A percentile compares a stretch with the other conserved stretches of the same genome.
Conservation (phyloP, 1,140 invertebrate species). For the Hyles euphorbiae region DNA sequence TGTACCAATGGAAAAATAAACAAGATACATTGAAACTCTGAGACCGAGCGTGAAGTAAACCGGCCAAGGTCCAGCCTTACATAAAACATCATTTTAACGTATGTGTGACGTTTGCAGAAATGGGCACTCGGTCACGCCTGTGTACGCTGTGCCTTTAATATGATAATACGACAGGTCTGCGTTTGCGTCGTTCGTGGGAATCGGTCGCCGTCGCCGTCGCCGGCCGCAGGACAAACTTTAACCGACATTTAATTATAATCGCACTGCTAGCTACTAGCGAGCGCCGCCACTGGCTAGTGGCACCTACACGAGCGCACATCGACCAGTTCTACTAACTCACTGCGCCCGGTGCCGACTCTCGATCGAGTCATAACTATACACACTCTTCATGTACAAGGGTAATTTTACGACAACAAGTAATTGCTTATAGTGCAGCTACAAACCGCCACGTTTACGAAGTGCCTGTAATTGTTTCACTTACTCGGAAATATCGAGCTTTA, state of each 20-base stretch:
- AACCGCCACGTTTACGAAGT: constrained; percentile 9
- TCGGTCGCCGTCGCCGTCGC: constrained; percentile 13
- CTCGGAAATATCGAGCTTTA: constrained; percentile 15
- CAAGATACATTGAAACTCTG: constrained; percentile 13
- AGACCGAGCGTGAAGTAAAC: constrained; percentile 16
- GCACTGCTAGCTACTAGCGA: constrained; percentile 10
- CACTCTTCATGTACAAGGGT: constrained; percentile 13
- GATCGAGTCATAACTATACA: constrained; percentile 22
- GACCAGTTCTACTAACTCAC: constrained; percentile 26
- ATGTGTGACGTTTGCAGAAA: constrained; percentile 18
- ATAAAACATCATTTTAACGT: constrained; percentile 19
- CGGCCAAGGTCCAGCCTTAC: constrained; percentile 18
- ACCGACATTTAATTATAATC: constrained; percentile 25
- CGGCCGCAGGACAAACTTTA: constrained; percentile 21
- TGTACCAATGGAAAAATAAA: constrained; percentile 18
- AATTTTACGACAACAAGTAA: constrained; percentile 23
- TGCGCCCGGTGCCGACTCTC: constrained; percentile 17
- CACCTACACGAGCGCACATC: constrained; percentile 19
- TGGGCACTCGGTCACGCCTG: constrained; percentile 23
- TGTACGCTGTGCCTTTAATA: constrained; percentile 27
- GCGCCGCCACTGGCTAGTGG: too few species aligned
- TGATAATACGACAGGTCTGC: constrained; percentile 29
- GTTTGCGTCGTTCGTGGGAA: constrained; percentile 27
- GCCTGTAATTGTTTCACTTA: constrained; percentile 10
- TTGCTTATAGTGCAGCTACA: constrained; percentile 15